A percentile compares a stretch with the other conserved stretches of the same genome.
These are phyloP conservation scores for Acholoe squamosa DNA, from an alignment of 2,888 invertebrate genomes.

Conservation along the genomic window DNA sequence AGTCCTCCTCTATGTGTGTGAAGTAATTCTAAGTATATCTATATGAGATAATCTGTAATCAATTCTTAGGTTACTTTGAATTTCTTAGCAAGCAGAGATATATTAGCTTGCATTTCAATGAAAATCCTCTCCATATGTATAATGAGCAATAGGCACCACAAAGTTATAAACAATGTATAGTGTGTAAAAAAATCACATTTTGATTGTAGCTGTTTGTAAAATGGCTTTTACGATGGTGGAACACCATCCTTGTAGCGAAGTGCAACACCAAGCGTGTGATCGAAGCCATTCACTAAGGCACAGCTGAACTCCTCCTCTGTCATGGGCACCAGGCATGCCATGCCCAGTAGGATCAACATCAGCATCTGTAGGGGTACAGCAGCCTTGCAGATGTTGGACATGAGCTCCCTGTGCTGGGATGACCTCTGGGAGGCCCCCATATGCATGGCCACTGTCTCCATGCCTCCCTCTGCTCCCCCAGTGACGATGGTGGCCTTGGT, in stretches of 20 bases:
- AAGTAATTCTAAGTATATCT: too few species aligned
- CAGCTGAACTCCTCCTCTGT: conserved; percentile 92
- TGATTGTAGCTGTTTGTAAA: not conserved
- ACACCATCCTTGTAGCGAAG: conserved; percentile 95
- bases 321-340: conserved; percentile 95
- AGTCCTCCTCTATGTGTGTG: too few species aligned
- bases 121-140: too few species aligned
- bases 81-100: too few species aligned
- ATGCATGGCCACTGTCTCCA: not conserved
- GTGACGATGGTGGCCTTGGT: not conserved
- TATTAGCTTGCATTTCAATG: too few species aligned
- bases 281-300: conserved; percentile 92
- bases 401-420: not conserved
- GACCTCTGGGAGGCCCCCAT: not conserved
- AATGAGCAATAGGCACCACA: too few species aligned
- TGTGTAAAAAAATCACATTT: too few species aligned
- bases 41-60: too few species aligned
- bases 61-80: too few species aligned
- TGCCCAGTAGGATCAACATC: conserved; percentile 94
- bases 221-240: conserved; percentile 87
- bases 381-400: conserved; percentile 91
- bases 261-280: conserved; percentile 93
- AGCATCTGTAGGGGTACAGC: conserved; percentile 97
- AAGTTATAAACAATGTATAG: too few species aligned
- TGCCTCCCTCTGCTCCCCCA: not conserved